Evolutionary conservation across 2,113 vertebrate genomes (phyloP).

Genomic region (Scortum barcoo): DNA sequence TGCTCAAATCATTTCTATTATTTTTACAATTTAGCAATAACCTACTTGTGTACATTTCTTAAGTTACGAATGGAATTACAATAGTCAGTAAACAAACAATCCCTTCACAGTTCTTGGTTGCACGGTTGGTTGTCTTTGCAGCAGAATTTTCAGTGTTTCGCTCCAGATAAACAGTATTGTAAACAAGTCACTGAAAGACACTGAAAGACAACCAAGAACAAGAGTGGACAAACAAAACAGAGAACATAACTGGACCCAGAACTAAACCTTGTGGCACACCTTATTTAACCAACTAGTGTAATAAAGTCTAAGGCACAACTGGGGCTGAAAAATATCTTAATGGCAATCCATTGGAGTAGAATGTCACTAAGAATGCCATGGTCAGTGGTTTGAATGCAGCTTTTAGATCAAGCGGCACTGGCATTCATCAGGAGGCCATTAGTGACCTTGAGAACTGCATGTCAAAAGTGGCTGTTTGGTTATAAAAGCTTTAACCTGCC

Average conservation of each 20-base stretch:
- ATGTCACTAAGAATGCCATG: slow-evolving; percentile 31
- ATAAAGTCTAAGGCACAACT: slow-evolving; percentile 20
- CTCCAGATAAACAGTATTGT: not conserved
- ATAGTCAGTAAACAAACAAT: not conserved
- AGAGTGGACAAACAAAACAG: not conserved
- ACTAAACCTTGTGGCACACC: slow-evolving; percentile 10
- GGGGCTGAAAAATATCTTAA: slow-evolving; percentile 6
- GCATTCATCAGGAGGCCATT: slow-evolving; percentile 17
- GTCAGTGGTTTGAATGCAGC: slow-evolving; percentile 36
- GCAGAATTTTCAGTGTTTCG: not conserved
- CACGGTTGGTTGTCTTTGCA: not conserved
- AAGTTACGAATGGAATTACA: not conserved
- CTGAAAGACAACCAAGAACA: not conserved
- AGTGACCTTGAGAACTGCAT: slow-evolving; percentile 6
- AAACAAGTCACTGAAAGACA: not conserved
- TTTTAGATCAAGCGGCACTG: slow-evolving; percentile 34
- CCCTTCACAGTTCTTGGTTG: not conserved
- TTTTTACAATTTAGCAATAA: not conserved
- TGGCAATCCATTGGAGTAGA: slow-evolving; percentile 3
- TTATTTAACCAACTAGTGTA: slow-evolving; percentile 13
- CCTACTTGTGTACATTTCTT: not conserved
- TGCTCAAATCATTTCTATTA: not conserved
- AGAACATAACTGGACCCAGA: not conserved
- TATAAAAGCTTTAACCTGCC: slow-evolving; percentile 45
- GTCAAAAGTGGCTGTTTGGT: slow-evolving; percentile 26